phyloP scores from a whole-genome alignment of 2,113 vertebrate genomes.

The Mus pahari region DNA sequence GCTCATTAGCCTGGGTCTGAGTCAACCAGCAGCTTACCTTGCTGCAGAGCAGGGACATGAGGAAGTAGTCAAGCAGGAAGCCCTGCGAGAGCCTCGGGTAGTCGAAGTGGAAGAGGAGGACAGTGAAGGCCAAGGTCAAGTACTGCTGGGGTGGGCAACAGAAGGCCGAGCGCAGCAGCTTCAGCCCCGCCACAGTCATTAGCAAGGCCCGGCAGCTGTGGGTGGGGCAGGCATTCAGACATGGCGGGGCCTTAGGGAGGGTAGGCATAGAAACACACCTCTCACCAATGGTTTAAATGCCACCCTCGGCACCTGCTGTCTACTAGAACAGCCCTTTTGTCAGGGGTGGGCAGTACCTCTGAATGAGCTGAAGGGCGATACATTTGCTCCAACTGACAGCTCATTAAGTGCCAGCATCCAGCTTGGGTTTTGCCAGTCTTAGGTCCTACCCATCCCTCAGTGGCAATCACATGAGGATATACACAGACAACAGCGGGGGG shows the following conservation, averaged over 20 bases:
- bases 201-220: conserved; percentile 92
- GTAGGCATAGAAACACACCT: not conserved
- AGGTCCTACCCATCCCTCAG: not conserved
- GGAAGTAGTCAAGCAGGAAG: conserved; percentile 94
- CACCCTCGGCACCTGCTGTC: not conserved
- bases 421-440: not conserved
- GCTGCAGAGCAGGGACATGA: conserved; percentile 95
- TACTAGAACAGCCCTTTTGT: not conserved
- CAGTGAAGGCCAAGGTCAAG: conserved; percentile 93
- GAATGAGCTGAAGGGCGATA: no score
- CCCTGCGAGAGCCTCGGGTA: conserved; percentile 93
- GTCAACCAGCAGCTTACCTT: conserved; percentile 85
- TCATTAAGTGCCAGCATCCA: not conserved
- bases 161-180: conserved; percentile 93
- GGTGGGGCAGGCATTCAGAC: not conserved
- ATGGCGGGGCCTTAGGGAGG: no score
- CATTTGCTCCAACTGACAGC: not conserved
- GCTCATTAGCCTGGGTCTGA: not conserved
- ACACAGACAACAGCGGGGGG: accelerated
- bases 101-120: conserved; percentile 95
- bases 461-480: not conserved
- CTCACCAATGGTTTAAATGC: not conserved
- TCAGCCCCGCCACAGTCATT: conserved; percentile 94
- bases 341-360: not conserved
- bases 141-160: conserved; percentile 93